Conservation (phyloP, 2,888 invertebrate genomes). For the Drosophila antonietae region DNA sequence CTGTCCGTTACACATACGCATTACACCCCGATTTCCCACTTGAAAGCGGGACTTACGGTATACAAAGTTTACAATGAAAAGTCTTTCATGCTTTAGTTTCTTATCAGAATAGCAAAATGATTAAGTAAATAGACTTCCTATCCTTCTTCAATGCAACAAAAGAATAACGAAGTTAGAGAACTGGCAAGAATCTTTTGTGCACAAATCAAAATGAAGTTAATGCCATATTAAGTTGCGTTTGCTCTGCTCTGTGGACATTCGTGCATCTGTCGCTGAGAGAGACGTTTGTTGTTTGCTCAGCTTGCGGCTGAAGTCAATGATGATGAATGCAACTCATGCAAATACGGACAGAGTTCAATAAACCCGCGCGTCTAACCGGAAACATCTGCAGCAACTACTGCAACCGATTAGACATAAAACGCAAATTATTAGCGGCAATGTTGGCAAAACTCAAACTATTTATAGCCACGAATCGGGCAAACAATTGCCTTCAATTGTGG, state of each 20-base stretch:
- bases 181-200: neutral
- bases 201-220: conserved; percentile 2
- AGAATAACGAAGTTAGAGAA: neutral
- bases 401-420: conserved; percentile 66
- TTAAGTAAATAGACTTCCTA: neutral
- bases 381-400: conserved; percentile 67
- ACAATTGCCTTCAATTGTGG: conserved; percentile 67
- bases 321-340: conserved; percentile 31
- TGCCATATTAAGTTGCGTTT: neutral
- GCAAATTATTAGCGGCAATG: conserved; percentile 68
- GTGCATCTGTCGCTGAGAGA: neutral
- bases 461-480: conserved; percentile 65
- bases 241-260: conserved; percentile 5
- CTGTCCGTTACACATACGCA: neutral
- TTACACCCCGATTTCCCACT: neutral
- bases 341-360: conserved; percentile 61
- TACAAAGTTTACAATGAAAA: neutral
- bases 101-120: neutral
- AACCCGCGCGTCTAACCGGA: conserved; percentile 67
- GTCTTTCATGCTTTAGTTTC: neutral
- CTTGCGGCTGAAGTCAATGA: conserved; percentile 39
- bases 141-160: neutral
- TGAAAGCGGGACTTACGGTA: neutral
- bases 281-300: conserved; percentile 58
- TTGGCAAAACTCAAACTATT: conserved; percentile 51